Evolutionary conservation across 92 coral and sea anemone genomes (phyloP).

Genomic region (Scolanthus callimorphus): DNA sequence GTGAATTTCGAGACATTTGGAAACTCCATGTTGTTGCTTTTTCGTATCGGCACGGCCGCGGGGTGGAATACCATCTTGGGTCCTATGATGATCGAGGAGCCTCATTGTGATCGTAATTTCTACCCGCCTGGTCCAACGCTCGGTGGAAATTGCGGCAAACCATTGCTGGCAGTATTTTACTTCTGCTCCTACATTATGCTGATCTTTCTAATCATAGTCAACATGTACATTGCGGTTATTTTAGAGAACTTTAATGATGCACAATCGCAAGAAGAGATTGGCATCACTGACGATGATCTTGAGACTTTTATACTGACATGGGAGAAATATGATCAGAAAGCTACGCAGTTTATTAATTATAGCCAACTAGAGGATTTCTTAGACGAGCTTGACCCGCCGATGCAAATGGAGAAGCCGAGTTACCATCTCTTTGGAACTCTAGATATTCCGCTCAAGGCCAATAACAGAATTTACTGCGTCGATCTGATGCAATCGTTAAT

Average conservation of each 20-base stretch:
- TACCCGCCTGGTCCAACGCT: conserved; percentile 30
- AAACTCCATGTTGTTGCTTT: conserved; percentile 78
- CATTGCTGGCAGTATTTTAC: conserved; percentile 84
- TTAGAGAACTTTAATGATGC: conserved; percentile 99
- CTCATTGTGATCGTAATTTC: conserved; percentile 55
- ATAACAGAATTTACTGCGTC: conserved; percentile 72
- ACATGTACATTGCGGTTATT: conserved; percentile 99
- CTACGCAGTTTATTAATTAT: conserved; percentile 77
- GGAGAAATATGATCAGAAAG: conserved; percentile 85
- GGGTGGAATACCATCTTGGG: conserved; percentile 99
- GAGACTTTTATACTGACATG: conserved; percentile 89
- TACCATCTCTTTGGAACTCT: conserved; percentile 64
- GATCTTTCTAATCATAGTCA: conserved; percentile 86
- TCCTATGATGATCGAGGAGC: conserved; percentile 83
- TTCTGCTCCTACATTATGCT: conserved; percentile 90
- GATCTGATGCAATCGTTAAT: conserved; percentile 89
- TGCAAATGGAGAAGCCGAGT: conserved; percentile 92
- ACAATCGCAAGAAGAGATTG: conserved; percentile 93
- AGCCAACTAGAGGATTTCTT: conserved; percentile 83
- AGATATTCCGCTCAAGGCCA: conserved; percentile 74
- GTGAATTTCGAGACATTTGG: conserved; percentile 94
- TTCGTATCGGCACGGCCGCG: conserved; percentile 98
- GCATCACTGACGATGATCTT: conserved; percentile 91
- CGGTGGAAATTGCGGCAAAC: conserved; percentile 82
- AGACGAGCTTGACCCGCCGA: conserved; percentile 90